Conservation (phyloP, 2,888 invertebrate species). For the Cinara cedri region DNA sequence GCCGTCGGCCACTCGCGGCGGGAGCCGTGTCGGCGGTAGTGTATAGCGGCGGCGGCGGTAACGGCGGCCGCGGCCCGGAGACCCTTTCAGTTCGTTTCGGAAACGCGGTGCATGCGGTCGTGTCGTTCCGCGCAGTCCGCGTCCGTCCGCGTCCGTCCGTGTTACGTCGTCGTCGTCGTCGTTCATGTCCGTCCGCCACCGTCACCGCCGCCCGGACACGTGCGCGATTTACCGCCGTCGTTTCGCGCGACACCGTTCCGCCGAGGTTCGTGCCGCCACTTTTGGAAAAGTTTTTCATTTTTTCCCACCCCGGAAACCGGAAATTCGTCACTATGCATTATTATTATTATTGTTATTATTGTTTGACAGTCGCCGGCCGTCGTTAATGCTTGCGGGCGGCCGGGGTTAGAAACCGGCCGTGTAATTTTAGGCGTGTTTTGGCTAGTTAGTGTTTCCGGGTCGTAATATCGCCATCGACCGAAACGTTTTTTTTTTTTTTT, state of each 20-base stretch:
- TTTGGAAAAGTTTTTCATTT: no score
- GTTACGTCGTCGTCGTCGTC: not conserved
- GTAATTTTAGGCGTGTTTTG: no score
- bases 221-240: constrained; percentile 11
- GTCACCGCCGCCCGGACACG: constrained; percentile 20
- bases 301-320: no score
- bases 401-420: no score
- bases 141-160: not conserved
- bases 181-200: constrained; percentile 7
- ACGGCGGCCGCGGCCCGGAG: constrained; percentile 13
- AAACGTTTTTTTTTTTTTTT: no score
- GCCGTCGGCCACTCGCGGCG: not conserved
- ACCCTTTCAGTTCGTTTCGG: constrained; percentile 49
- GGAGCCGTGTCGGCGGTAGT: not conserved
- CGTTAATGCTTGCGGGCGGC: no score
- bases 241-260: not conserved
- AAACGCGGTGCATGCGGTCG: constrained; percentile 28
- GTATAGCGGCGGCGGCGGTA: not conserved
- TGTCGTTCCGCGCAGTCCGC: not conserved
- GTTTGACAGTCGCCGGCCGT: no score
- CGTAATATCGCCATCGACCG: no score
- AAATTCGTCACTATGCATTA: no score
- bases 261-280: constrained; percentile 17
- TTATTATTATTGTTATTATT: no score
- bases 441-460: no score